Conservation (phyloP, 2,797 vertebrate species). For the Columba guinea region DNA sequence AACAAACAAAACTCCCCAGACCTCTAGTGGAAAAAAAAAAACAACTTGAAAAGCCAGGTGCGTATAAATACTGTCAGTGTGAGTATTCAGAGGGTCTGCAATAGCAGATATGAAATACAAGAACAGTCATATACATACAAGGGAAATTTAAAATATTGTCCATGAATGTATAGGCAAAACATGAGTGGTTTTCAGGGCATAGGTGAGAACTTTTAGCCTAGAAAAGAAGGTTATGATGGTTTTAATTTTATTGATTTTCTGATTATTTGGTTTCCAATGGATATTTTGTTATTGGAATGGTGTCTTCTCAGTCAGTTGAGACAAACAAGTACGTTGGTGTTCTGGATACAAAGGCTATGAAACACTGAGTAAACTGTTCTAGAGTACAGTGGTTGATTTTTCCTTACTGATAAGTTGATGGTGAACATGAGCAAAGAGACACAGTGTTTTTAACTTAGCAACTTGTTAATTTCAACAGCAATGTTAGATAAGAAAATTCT, state of each 20-base stretch:
- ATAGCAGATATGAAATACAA: background rate
- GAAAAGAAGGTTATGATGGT: background rate
- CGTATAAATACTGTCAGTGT: background rate
- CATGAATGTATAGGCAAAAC: background rate
- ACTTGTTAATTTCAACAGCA: background rate
- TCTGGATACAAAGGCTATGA: background rate
- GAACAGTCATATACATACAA: background rate
- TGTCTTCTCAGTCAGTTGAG: background rate
- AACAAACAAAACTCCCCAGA: background rate
- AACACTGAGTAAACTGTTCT: background rate
- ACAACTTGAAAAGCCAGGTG: background rate
- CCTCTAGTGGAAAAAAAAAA: background rate
- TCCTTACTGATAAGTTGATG: background rate
- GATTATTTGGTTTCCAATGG: background rate
- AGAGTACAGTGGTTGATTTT: background rate
- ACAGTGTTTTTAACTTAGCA: background rate
- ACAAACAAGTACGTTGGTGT: background rate
- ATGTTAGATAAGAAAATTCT: background rate
- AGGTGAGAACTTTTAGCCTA: background rate
- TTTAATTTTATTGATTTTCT: background rate
- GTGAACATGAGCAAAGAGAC: background rate
- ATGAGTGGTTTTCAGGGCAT: background rate
- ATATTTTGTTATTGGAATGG: background rate
- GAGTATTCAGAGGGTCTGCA: background rate
- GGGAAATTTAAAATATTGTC: background rate